Conservation (phyloP, 2,797 vertebrate genomes). For the Melanotaenia pygmaea region DNA sequence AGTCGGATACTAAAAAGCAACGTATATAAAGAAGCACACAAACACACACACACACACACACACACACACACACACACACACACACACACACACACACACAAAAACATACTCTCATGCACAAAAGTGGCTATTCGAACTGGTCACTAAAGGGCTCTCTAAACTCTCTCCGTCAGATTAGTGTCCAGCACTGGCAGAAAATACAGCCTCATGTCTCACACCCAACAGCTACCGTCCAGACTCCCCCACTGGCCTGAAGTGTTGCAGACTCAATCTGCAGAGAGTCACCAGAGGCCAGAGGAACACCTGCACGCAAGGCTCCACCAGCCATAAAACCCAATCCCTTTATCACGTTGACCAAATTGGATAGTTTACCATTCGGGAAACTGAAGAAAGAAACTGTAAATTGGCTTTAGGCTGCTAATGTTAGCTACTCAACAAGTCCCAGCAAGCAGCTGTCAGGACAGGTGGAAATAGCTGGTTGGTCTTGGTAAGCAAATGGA, state of each 20-base stretch:
- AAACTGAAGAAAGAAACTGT: slow-evolving; percentile 38
- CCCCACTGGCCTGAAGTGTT: slow-evolving; percentile 35
- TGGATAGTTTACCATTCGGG: slow-evolving; percentile 52
- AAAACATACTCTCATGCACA: slow-evolving; percentile 16
- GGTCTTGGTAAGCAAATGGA: slow-evolving; percentile 48
- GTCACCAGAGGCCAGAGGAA: slow-evolving; percentile 50
- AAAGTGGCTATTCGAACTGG: slow-evolving; percentile 57
- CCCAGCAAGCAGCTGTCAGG: slow-evolving; percentile 39
- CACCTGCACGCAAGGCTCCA: slow-evolving; percentile 45
- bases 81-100: slow-evolving; percentile 30
- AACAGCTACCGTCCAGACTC: slow-evolving; percentile 40
- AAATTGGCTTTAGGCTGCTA: slow-evolving; percentile 45
- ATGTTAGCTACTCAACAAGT: slow-evolving; percentile 39
- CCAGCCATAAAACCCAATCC: slow-evolving; percentile 45
- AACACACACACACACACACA: slow-evolving; percentile 33
- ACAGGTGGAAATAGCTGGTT: slow-evolving; percentile 35
- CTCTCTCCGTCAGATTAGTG: slow-evolving; percentile 66
- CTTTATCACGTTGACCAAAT: slow-evolving; percentile 46
- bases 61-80: slow-evolving; percentile 31
- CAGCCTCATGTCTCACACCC: slow-evolving; percentile 46
- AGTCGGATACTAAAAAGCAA: slow-evolving; percentile 24
- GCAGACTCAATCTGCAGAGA: slow-evolving; percentile 55
- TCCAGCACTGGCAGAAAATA: slow-evolving; percentile 59
- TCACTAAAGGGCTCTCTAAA: slow-evolving; percentile 69
- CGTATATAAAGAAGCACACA: slow-evolving; percentile 26